Base-by-base conservation (phyloP, 2,888 invertebrate species). In the Himalopsyche anomala region DNA sequence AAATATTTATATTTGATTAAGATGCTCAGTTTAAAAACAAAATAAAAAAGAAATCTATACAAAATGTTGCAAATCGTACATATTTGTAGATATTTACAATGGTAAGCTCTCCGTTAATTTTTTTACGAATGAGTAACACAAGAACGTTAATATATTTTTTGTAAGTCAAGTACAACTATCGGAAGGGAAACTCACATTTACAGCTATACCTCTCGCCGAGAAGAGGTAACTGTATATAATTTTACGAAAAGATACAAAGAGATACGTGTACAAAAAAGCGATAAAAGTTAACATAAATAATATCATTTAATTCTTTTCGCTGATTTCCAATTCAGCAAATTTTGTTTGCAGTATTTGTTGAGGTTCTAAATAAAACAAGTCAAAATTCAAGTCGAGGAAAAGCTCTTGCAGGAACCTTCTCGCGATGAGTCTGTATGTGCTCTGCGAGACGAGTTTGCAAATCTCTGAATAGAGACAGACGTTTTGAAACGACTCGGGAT, bases 391-490 rank as follows among this genome's bases (percentile, higher is more conserved):
- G 90, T 99, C 99, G 83, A 97, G 94, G 91, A 99, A 99, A 56
- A 99, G 93, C 91, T 99, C 99, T 91, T 99, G 99, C 51, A 99
- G 93, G 91, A 98, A 97, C 85, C 98, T 94, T 15, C 99, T 94
- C 4, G 98, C 96, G 87, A 95, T 94, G 90, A 98, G 93, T 90
- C 98, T 95, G 91, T 97, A 98, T 79, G 96, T 96, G 91, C 96
- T 96, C 84, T 95, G 94, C 0, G 96, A 95, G 85, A 99, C 92
- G 85, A 97, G 93, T 88, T 95, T 95, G 91, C 97, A 96, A 17
- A 98, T 96, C 91, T 99, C 99, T 0, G 98, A 98, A 92, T 98
- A 99, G 28, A 99, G 94, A 91, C 99, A 99, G 87, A 97, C 93
- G 90, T 98, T 97, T 92, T 97, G 95, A 92, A 96, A 96, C 88